Percentiles rank a stretch among this genome's conserved stretches.
Conservation (phyloP, 2,797 vertebrate species). For the Peromyscus aztecus region DNA sequence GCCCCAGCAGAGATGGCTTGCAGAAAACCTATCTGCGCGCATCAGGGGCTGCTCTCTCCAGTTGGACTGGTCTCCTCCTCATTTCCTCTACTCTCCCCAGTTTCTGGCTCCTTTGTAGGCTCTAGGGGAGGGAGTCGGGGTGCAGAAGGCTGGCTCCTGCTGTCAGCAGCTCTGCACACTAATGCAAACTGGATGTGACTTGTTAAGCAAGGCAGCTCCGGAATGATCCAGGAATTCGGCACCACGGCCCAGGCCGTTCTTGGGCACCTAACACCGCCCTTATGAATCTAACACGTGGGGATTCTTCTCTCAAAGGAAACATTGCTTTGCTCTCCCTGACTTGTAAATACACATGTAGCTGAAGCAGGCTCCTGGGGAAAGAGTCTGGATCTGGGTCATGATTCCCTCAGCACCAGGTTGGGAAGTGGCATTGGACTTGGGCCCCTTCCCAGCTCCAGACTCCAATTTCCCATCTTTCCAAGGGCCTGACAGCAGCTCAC, state of each 20-base stretch:
- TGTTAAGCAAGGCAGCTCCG: conserved; percentile 41
- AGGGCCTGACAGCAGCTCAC: neutral
- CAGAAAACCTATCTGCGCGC: neutral
- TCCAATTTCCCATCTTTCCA: neutral
- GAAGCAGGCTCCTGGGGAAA: neutral
- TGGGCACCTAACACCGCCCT: neutral
- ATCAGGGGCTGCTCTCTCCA: neutral
- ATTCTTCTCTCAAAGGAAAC: conserved; percentile 12
- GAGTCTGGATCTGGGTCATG: neutral
- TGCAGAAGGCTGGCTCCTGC: conserved; percentile 66
- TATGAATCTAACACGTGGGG: neutral
- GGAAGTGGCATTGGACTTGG: neutral
- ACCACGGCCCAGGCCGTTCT: neutral
- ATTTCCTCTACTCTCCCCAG: conserved; percentile 55
- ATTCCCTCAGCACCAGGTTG: neutral
- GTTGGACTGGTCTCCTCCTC: neutral
- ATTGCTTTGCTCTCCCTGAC: neutral
- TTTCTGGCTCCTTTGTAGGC: conserved; percentile 9
- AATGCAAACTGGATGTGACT: conserved; percentile 63
- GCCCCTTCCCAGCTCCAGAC: neutral
- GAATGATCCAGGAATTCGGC: conserved; percentile 46
- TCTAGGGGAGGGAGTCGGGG: neutral
- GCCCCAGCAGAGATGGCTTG: neutral
- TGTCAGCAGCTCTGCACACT: conserved; percentile 68
- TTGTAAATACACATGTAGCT: neutral